Base-by-base conservation (phyloP, 2,113 vertebrate genomes). In the Neolamprologus tretocephalus region DNA sequence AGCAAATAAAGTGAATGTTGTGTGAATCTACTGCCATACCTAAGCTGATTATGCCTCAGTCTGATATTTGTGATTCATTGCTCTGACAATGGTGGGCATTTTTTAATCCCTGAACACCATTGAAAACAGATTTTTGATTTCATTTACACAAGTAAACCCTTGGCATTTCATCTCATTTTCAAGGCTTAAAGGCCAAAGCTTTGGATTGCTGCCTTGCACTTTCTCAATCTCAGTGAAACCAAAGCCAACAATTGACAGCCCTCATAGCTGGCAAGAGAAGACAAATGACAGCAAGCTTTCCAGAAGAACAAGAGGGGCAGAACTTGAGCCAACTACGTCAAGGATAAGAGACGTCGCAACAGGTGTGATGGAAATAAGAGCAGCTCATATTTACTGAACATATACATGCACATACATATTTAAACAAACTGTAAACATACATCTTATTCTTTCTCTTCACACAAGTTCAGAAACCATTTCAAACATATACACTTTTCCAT, bases 161-260 rank as follows among this genome's bases (percentile, higher is more conserved):
- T 83, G 71, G 75, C 79, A 86, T 89, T 89, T 88, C 84, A 78
- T 78, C 68, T 87, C 85, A 28, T 35, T 92, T 87, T 81, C 89
- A 91, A 80, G 79, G 66, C 93, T 90, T 93, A 92, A 87, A 91
- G 95, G 91, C 93, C 88, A 81, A 90, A 89, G 80, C 84, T 53
- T 55, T 81, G 75, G 89, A 90, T 79, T 78, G 93, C 94, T 94
- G 91, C 89, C 90, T 91, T 95, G 89, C 92, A 94, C 93, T 94
- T 96, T 95, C 93, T 96, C 95, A 95, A 94, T 95, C 84, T 82
- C 90, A 92, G 87, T 87, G 94, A 96, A 95, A 96, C 87, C 58
- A 79, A 92, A 96, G 86, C 94, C 93, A 88, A 89, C 92, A 95
- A 96, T 87, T 84, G 92, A 94, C 94, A 95, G 89, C 63, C 86